Base-by-base conservation (phyloP, 2,797 vertebrate species). In the Aulostomus chinensis region DNA sequence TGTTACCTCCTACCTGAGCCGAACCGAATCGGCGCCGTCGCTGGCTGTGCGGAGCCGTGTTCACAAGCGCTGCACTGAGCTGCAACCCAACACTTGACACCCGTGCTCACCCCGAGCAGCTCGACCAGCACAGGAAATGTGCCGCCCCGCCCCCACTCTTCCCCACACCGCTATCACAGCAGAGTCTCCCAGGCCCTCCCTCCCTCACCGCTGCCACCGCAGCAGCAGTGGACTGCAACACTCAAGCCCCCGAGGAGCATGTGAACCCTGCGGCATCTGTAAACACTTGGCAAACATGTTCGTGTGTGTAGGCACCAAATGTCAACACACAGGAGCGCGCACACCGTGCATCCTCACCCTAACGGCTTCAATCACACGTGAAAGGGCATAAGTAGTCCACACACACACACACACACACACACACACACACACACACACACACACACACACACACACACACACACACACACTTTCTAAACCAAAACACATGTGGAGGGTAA, bases 11-110 rank as follows among this genome's bases (percentile, higher is more conserved):
- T 20, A 7, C 17, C 5, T 36, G 34, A 7, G n/a, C 12, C 35
- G 8, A 21, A 11, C 9, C 15, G 47, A 77, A 49, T 62, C 46
- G 31, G 24, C 55, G 51, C 38, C 38, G 47, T 41, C 10, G 41
- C 30, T 40, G 31, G 51, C 60, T 22, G 50, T 54, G 46, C 38
- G 55, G 47, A 15, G 6, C 41, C 51, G 47, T 43, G 1, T 35
- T 69, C 52, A 14, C 50, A 54, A 49, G 35, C 34, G n/a, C 43
- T n/a, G 25, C 57, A 39, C 50, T 46, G 74, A 74, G 73, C 60
- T 78, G 86, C 78, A 88, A 90, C 83, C 72, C 69, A 78, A 88
- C 45, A 53, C 83, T 66, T 76, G 61, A 84, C 80, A 84, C 83
- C 28, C 57, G 56, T 22, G 50, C 77, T 88, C 74, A 83, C 81